These are phyloP conservation scores for Ibycter americanus DNA, from an alignment of 2,797 vertebrate species.

Conservation along the genomic window DNA sequence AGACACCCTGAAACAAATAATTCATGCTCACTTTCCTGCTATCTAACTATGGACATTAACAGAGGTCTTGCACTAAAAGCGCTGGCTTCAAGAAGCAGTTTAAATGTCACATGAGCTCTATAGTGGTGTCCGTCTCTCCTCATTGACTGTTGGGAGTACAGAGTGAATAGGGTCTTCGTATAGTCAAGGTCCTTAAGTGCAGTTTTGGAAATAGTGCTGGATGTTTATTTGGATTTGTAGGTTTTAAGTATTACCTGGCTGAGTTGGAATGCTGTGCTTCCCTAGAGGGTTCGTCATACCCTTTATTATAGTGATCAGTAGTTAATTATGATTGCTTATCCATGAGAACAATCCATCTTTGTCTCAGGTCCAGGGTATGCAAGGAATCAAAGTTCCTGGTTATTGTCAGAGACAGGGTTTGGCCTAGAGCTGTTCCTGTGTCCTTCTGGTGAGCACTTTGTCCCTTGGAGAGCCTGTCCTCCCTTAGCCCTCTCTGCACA, in stretches of 20 bases:
- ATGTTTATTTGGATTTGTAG: background rate
- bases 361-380: accelerated
- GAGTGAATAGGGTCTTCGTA: background rate
- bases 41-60: background rate
- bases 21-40: background rate
- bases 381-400: background rate
- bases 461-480: background rate
- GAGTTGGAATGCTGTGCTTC: background rate
- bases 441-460: background rate
- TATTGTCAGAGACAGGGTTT: background rate
- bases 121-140: background rate
- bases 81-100: background rate
- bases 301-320: background rate
- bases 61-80: background rate
- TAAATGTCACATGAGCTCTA: background rate
- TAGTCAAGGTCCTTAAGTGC: background rate
- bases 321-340: background rate
- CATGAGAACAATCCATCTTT: background rate
- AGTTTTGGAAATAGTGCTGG: background rate
- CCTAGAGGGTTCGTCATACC: background rate
- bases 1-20: background rate
- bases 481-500: background rate
- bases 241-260: background rate
- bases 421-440: background rate
- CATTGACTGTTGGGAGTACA: background rate